phyloP scores from a whole-genome alignment of 2,888 invertebrate genomes.

The Rhaphigaster nebulosa region DNA sequence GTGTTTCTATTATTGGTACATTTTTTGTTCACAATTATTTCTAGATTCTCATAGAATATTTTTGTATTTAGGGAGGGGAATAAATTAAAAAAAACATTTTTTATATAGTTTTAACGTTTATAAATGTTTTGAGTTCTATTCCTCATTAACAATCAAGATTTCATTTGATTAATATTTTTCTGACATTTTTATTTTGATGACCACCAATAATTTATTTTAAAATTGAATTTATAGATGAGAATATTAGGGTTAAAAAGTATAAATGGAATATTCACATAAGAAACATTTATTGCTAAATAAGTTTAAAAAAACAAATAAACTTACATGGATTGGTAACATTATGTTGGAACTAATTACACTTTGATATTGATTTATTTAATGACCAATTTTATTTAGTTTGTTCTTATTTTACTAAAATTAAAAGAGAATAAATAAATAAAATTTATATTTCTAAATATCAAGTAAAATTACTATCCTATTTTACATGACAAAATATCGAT shows the following conservation, averaged over 20 bases:
- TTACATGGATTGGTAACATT: background rate
- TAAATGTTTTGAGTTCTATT: background rate
- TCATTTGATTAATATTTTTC: background rate
- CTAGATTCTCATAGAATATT: too few species aligned
- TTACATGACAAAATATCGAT: background rate
- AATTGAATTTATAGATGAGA: background rate
- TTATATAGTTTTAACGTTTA: background rate
- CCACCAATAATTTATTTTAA: background rate
- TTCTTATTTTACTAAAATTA: background rate
- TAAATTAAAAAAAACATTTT: background rate
- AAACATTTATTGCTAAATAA: background rate
- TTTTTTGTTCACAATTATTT: too few species aligned
- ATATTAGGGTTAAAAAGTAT: background rate
- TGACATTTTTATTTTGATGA: background rate
- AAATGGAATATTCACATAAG: background rate
- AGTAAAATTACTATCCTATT: background rate
- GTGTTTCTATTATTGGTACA: too few species aligned
- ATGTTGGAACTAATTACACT: background rate
- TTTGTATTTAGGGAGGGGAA: background rate
- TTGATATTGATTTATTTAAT: background rate
- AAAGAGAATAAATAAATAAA: constrained; percentile 2
- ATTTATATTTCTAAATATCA: background rate
- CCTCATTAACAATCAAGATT: background rate
- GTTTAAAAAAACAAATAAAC: background rate
- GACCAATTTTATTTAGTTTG: background rate